Conservation (phyloP, 2,797 vertebrate genomes). For the Merluccius polli region DNA sequence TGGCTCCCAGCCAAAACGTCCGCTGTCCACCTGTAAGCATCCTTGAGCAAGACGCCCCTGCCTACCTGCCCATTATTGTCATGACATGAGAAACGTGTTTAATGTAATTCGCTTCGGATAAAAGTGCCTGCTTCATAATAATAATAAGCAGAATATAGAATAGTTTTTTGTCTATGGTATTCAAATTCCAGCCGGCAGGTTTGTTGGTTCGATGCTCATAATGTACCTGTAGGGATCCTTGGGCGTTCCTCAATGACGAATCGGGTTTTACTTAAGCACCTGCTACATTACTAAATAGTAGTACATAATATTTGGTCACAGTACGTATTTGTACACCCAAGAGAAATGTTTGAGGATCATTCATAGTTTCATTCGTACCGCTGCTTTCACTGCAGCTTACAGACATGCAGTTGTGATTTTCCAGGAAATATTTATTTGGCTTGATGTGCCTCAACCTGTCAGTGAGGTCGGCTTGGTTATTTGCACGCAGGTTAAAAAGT, state of each 20-base stretch:
- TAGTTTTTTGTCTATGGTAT: neutral
- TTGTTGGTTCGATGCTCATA: neutral
- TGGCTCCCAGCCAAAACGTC: neutral
- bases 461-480: no score
- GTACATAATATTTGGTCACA: neutral
- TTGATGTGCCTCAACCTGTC: no score
- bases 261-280: neutral
- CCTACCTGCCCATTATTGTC: neutral
- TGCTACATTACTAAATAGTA: neutral
- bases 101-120: neutral
- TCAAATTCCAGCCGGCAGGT: neutral
- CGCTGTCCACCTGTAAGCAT: neutral
- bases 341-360: no score
- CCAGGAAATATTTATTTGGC: no score
- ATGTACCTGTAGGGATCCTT: neutral
- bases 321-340: neutral
- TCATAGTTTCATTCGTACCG: no score
- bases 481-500: no score
- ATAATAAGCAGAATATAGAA: neutral
- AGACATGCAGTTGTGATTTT: no score
- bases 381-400: no score
- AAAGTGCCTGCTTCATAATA: neutral
- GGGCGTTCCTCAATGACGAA: neutral
- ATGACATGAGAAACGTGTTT: neutral
- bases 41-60: neutral